Base-by-base conservation (phyloP, 2,888 invertebrate species). In the Trilocha varians region DNA sequence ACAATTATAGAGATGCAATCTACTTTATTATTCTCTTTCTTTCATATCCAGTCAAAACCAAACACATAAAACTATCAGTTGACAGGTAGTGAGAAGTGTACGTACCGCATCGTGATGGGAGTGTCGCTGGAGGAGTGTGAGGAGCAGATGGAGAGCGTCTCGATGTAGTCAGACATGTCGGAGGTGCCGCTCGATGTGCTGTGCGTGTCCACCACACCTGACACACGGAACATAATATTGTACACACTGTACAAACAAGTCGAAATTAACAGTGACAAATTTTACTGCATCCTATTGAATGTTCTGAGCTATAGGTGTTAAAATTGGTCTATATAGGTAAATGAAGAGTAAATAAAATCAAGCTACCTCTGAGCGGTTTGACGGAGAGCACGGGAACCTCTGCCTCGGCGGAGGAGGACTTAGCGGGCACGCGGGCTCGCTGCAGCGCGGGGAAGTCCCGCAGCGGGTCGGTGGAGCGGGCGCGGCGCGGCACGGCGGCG, bases 151-250 rank as follows among this genome's bases (percentile, higher is more conserved):
- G 93, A 93, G 15, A 94, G 77, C 6, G 94, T 94, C 70, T 94
- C 95, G 59, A 94, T 93, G 70, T 94, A 94, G 78, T 95, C 94
- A 3, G 93, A 94, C 93, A 94, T 94, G 65, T 94, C 95, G 1
- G 94, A 94, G 5, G 94, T 92, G 15, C 94, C 94, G 64, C 93
- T 94, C 63, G 93, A 93, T 9, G 93, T 93, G 59, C 93, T 93
- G 60, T 91, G 89, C 18, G 92, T 91, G 63, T 90, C 91, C 55
- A 87, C 77, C 47, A 77, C 62, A n/a, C 76, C 82, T 78, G 55
- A 36, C 13, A 32, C 6, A 40, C 1, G 43, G 16, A 33, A 13
- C 15, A 25, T 9, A 39, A 13, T 16, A 13, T 8, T 14, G n/a
- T 25, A n/a, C 32, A 39, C 11, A 3, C 6, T 15, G 3, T 25